These are phyloP conservation scores for Mugil cephalus DNA, from an alignment of 2,113 vertebrate species.

Conservation along the genomic window DNA sequence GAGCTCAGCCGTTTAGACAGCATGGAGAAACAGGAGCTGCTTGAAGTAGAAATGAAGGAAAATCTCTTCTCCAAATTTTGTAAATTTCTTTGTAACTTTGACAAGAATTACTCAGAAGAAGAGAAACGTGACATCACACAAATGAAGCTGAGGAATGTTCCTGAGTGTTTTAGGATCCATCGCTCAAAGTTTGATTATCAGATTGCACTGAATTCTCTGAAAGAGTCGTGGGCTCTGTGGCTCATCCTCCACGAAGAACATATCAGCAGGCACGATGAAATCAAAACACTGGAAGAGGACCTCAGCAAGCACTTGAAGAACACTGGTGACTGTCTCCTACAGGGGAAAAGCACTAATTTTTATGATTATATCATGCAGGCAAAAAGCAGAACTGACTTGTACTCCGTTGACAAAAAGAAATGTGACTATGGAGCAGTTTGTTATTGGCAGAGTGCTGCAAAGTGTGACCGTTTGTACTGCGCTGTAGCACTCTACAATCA, in stretches of 20 bases:
- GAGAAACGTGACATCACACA: constrained; percentile 11
- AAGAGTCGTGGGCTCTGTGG: constrained; percentile 32
- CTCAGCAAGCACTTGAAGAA: neutral
- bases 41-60: constrained; percentile 14
- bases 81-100: neutral
- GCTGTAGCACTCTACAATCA: constrained; percentile 37
- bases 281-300: neutral
- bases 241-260: constrained; percentile 25
- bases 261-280: neutral
- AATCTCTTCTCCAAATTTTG: constrained; percentile 3
- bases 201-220: constrained; percentile 6
- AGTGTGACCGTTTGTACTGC: neutral
- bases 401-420: neutral
- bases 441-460: constrained; percentile 15
- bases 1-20: constrained; percentile 9
- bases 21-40: constrained; percentile 28
- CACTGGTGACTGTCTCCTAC: neutral
- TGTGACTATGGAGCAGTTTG: constrained; percentile 30
- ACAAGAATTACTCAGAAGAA: neutral
- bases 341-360: neutral
- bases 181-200: constrained; percentile 9
- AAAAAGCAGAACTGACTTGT: neutral
- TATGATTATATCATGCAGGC: constrained; percentile 27
- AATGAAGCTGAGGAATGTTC: constrained; percentile 5
- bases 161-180: neutral